Conservation (phyloP, 1,140 invertebrate species). For the Sminthurinus signatus region DNA sequence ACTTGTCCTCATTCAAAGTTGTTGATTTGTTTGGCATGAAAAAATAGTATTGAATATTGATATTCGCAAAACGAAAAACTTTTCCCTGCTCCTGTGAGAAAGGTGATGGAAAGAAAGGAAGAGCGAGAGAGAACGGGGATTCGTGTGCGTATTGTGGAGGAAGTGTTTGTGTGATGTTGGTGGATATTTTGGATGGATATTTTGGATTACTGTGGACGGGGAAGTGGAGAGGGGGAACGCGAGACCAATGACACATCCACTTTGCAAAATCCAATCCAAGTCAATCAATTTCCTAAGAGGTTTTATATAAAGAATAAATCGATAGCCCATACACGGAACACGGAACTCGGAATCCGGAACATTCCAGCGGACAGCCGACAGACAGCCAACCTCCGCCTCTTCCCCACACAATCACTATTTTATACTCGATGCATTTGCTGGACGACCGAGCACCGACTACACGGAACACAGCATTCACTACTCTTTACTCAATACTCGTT, state of each 20-base stretch:
- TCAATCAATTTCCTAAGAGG: not conserved
- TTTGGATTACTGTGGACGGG: too few species aligned
- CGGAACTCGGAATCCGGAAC: not conserved
- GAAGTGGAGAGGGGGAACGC: not conserved
- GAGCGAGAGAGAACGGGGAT: not conserved
- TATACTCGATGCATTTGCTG: too few species aligned
- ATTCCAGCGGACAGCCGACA: not conserved
- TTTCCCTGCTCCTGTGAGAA: not conserved
- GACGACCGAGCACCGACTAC: not conserved
- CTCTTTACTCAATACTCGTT: not conserved
- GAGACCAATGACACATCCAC: not conserved
- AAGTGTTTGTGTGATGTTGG: not conserved
- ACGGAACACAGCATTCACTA: not conserved
- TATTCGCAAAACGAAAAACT: too few species aligned
- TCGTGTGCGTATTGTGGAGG: not conserved
- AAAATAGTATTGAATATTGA: too few species aligned
- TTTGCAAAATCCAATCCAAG: not conserved
- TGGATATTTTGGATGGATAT: not conserved
- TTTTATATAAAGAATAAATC: slow-evolving; percentile 4
- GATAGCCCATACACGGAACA: not conserved
- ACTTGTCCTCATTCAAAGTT: too few species aligned
- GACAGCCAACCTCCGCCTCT: not conserved
- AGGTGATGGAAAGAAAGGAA: not conserved
- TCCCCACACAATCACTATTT: too few species aligned
- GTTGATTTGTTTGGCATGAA: too few species aligned